Conservation (phyloP, 2,113 vertebrate genomes). For the Pomatostomus ruficeps region DNA sequence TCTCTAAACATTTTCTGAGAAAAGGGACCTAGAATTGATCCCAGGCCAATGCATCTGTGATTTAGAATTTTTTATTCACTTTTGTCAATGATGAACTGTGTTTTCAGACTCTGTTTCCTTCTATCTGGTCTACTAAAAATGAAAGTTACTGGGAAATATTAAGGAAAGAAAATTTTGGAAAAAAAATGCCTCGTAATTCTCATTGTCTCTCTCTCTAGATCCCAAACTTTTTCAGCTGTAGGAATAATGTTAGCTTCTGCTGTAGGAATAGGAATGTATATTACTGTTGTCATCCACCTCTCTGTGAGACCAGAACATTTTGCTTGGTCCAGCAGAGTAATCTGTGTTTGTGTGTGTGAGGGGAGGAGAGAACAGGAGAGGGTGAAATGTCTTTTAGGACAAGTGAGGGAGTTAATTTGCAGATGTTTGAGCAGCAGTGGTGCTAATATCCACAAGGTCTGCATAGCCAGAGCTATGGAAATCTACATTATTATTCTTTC, state of each 20-base stretch:
- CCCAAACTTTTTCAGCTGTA: neutral
- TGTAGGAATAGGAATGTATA: neutral
- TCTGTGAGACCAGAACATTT: neutral
- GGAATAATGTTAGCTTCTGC: neutral
- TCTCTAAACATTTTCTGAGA: neutral
- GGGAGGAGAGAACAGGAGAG: neutral
- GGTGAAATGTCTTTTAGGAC: neutral
- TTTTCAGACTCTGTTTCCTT: neutral
- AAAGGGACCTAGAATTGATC: neutral
- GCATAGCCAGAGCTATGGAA: neutral
- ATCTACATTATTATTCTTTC: neutral
- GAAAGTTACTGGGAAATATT: neutral
- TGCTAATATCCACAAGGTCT: neutral
- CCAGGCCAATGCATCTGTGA: neutral
- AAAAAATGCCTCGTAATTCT: neutral
- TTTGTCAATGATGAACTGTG: neutral
- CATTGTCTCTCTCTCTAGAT: neutral
- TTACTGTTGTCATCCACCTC: neutral
- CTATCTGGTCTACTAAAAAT: neutral
- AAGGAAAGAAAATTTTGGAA: neutral
- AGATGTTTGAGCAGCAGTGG: neutral
- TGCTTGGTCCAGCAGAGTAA: neutral
- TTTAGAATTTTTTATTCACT: neutral
- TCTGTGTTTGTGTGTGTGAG: neutral
- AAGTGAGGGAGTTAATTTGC: neutral